Evolutionary conservation across 2,797 vertebrate species (phyloP), one percentile per base, ranked within the genome.

Genomic region (Astyanax mexicanus): DNA sequence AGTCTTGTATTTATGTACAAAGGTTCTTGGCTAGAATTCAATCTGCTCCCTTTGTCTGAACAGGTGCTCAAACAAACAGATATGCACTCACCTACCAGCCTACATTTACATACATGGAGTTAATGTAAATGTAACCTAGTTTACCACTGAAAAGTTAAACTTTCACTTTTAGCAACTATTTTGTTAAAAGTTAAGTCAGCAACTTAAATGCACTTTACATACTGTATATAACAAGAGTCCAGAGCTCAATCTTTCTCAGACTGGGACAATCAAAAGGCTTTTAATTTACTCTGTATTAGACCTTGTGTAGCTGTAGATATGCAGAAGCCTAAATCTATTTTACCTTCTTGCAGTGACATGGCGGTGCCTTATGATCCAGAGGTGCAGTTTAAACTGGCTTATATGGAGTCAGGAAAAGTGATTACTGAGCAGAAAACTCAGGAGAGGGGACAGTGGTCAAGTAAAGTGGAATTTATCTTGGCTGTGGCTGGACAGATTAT

Each of bases 401-500:
- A 73, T 45, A 40, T 69, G 13, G 84, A 88, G 11, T 49, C 35
- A 13, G 68, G 17, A 19, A 42, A 23, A 10, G 42, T 65, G 1
- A 54, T 72, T 42, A 68, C 72, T 35, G 69, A 64, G 25, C 52
- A 80, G 19, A 81, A 11, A 67, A 76, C 42, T 62, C 37, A 11
- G 49, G 66, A 67, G 8, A 88, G 93, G 83, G 93, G 90, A 58
- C 88, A 94, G 79, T 94, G 93, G 93, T 90, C 91, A 0, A 93
- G 64, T 81, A 94, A 94, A 86, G 17, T 91, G 2, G 93, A 94
- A 84, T 94, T 92, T 80, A 86, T 94, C 55, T 83, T 94, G 72
- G 93, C 93, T 35, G 92, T 94, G 2, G 93, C 93, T 0, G 93
- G 93, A 74, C 92, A 94, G 79, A 94, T 94, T 78, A 88, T 94